Conservation (phyloP, 2,113 vertebrate species). For the Parus major region DNA sequence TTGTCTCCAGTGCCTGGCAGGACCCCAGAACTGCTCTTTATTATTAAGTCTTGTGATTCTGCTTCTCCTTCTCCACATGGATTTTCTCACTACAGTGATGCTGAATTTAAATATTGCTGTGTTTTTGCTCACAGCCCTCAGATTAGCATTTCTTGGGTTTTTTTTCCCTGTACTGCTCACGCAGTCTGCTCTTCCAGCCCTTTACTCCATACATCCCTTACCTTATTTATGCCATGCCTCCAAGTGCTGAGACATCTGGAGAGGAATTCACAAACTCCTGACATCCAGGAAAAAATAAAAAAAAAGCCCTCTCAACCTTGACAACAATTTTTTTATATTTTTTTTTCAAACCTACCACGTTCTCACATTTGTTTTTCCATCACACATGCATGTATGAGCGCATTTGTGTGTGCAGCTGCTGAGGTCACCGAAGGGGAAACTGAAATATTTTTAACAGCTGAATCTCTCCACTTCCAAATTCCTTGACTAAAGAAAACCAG, state of each 20-base stretch:
- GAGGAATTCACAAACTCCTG: background rate
- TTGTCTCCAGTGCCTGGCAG: background rate
- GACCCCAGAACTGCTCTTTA: background rate
- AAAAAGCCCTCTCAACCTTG: background rate
- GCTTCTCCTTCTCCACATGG: background rate
- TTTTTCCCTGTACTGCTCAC: background rate
- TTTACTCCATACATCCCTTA: background rate
- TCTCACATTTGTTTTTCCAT: conserved; percentile 12
- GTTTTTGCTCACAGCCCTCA: background rate
- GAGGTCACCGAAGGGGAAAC: background rate
- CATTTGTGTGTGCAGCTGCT: conserved; percentile 37
- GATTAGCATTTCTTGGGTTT: background rate
- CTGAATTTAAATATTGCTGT: background rate
- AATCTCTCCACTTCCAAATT: background rate
- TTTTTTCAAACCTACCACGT: background rate
- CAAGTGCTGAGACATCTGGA: background rate
- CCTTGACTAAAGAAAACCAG: background rate
- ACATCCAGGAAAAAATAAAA: background rate
- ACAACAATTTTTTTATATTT: too few species aligned
- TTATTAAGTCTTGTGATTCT: background rate
- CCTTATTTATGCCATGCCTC: background rate
- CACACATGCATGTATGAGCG: background rate
- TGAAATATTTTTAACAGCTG: background rate
- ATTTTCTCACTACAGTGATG: background rate
- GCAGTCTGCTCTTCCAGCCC: background rate